Conservation (phyloP, 1,140 invertebrate genomes). For the Orussus abietinus region DNA sequence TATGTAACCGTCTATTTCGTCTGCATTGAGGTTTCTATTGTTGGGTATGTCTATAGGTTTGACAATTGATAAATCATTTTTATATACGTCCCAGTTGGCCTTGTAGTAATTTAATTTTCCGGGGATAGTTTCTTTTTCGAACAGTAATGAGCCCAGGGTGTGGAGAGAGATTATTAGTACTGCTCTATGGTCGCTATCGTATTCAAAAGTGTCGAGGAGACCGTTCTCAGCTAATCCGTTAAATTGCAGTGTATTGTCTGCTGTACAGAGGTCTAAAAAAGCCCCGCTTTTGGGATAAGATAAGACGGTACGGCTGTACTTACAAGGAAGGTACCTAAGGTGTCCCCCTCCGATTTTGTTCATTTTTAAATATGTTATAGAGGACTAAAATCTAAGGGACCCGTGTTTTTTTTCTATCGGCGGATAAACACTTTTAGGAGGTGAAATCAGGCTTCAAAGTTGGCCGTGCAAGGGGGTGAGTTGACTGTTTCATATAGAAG, state of each 20-base stretch:
- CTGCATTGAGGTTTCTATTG: constrained; percentile 7
- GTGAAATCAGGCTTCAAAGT: too few relatives aligned
- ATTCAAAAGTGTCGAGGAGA: not conserved
- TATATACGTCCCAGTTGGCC: constrained; percentile 8
- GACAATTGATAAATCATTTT: constrained; percentile 1
- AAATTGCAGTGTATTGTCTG: constrained; percentile 5
- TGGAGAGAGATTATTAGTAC: not conserved
- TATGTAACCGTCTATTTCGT: constrained; percentile 8
- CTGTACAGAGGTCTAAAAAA: constrained; percentile 10
- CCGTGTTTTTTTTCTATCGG: too few relatives aligned
- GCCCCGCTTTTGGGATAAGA: not conserved
- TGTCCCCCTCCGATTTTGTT: too few relatives aligned
- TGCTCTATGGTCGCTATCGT: constrained; percentile 11
- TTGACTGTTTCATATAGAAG: too few relatives aligned
- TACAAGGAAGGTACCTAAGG: too few relatives aligned
- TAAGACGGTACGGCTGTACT: constrained; percentile 3
- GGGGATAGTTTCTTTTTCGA: not conserved
- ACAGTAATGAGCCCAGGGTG: not conserved
- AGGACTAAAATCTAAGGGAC: too few relatives aligned
- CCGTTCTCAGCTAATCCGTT: not conserved
- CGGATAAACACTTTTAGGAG: too few relatives aligned
- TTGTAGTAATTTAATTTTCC: constrained; percentile 4
- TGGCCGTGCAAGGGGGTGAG: too few relatives aligned
- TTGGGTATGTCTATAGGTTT: not conserved
- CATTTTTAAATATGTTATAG: too few relatives aligned